Percentiles rank a stretch among this genome's conserved stretches.
Conservation (phyloP, 2,888 invertebrate species). For the Unio pictorum region DNA sequence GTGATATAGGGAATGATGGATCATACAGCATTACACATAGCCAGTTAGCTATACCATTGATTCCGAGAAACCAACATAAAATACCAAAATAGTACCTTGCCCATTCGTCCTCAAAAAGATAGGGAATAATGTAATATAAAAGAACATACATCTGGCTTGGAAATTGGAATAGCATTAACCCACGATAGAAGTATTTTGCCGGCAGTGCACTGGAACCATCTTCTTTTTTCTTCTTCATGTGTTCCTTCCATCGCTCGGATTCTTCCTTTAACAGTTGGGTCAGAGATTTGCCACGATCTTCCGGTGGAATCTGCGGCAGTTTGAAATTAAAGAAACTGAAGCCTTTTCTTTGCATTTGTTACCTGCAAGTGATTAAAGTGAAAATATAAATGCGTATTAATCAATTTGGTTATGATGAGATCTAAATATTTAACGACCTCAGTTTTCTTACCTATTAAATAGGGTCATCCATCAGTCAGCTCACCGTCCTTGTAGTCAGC, state of each 20-base stretch:
- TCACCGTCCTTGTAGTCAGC: no score
- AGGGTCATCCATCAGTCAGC: no score
- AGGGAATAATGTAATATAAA: slow-evolving; percentile 41
- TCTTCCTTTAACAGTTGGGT: not conserved
- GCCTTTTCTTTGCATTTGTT: no score
- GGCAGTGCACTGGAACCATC: slow-evolving; percentile 2
- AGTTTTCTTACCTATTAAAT: no score
- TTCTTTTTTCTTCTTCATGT: slow-evolving; percentile 13
- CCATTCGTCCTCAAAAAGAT: slow-evolving; percentile 43
- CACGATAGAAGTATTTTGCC: slow-evolving; percentile 17
- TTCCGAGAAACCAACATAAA: slow-evolving; percentile 34
- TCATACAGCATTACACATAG: slow-evolving; percentile 48
- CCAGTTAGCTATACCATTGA: slow-evolving; percentile 51
- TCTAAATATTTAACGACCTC: no score
- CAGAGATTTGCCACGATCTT: slow-evolving; percentile 13
- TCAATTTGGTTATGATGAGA: no score
- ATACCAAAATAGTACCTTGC: slow-evolving; percentile 51
- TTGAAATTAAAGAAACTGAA: slow-evolving; percentile 5
- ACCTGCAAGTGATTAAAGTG: no score
- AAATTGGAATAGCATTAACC: slow-evolving; percentile 44
- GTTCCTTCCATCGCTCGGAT: slow-evolving; percentile 12
- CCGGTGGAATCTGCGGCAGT: not conserved
- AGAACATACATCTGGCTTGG: slow-evolving; percentile 48
- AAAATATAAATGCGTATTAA: no score
- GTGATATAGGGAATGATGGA: slow-evolving; percentile 25